phyloP scores from a whole-genome alignment of 2,888 invertebrate species.

The Hemithea aestivaria region DNA sequence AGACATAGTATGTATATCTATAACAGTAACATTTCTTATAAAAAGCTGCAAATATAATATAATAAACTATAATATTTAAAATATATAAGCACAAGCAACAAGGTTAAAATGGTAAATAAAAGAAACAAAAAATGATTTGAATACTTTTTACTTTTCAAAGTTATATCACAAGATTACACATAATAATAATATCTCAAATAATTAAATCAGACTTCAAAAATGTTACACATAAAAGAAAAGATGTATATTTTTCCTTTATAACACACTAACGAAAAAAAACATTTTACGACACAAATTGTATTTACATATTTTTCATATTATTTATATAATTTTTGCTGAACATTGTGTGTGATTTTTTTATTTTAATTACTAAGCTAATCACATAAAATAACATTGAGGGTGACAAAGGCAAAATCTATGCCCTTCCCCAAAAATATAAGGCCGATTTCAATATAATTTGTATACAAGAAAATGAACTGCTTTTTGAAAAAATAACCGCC shows the following conservation, averaged over 20 bases:
- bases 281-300: too few species aligned
- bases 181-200: slow-evolving; percentile 46
- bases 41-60: slow-evolving; percentile 40
- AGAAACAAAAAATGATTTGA: slow-evolving; percentile 55
- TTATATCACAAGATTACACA: slow-evolving; percentile 68
- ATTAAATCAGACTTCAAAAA: slow-evolving; percentile 53
- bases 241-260: too few species aligned
- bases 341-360: too few species aligned
- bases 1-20: slow-evolving; percentile 32
- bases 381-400: too few species aligned
- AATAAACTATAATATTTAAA: slow-evolving; percentile 47
- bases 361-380: too few species aligned
- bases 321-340: too few species aligned
- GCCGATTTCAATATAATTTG: slow-evolving; percentile 26
- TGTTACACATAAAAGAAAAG: slow-evolving; percentile 38
- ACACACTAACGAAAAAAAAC: too few species aligned
- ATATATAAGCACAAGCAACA: slow-evolving; percentile 40
- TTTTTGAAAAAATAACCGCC: slow-evolving; percentile 34
- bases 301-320: too few species aligned
- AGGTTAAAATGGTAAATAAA: slow-evolving; percentile 45
- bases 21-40: slow-evolving; percentile 51
- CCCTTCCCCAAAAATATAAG: too few species aligned
- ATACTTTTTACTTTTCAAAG: slow-evolving; percentile 65
- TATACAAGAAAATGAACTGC: slow-evolving; percentile 16
- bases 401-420: too few species aligned